Conservation (phyloP, 2,888 invertebrate genomes). For the Fragum fragum region DNA sequence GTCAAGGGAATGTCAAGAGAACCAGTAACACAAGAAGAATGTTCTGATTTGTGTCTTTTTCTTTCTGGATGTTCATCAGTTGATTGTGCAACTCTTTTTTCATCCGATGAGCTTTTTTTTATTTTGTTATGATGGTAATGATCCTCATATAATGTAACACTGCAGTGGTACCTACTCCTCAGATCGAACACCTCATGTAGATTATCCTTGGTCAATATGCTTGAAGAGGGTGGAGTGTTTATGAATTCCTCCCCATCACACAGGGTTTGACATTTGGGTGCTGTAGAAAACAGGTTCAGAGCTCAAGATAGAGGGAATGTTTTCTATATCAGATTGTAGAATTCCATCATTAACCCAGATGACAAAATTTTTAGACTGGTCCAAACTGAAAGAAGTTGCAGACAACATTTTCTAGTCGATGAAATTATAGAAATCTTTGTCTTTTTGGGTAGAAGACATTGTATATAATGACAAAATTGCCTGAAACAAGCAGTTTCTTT, state of each 20-base stretch:
- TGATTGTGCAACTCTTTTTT: neutral
- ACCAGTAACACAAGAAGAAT: neutral
- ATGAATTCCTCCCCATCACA: too few species aligned
- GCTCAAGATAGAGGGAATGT: too few species aligned
- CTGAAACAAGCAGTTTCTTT: too few species aligned
- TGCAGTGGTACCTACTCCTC: neutral
- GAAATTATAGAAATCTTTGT: too few species aligned
- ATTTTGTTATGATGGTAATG: neutral
- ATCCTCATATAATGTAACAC: neutral
- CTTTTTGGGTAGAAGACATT: too few species aligned
- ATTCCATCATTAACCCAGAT: too few species aligned
- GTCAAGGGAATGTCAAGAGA: neutral
- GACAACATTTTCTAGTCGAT: too few species aligned
- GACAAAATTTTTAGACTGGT: too few species aligned
- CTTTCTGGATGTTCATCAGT: conserved; percentile 22
- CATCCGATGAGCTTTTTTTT: conserved; percentile 9
- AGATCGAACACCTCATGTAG: neutral
- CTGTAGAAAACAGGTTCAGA: too few species aligned
- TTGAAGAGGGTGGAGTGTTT: neutral
- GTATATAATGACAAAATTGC: too few species aligned
- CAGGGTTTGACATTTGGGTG: neutral
- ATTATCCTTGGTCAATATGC: neutral
- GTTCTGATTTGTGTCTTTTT: conserved; percentile 46
- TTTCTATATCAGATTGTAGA: too few species aligned
- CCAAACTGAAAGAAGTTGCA: too few species aligned